Conservation (phyloP, 2,797 vertebrate species). For the Chrysolophus pictus region DNA sequence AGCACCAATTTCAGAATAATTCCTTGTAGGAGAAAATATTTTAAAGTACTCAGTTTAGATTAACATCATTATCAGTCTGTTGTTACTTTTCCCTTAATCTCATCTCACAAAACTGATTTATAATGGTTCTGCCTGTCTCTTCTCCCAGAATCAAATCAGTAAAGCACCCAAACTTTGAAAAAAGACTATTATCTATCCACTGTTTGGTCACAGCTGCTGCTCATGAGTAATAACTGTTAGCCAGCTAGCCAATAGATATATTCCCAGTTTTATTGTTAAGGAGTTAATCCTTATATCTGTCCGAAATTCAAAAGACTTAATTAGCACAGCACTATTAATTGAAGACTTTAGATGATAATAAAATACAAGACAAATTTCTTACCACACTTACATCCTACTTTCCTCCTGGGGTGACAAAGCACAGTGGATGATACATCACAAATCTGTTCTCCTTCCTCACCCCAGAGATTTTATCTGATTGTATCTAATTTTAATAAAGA, state of each 20-base stretch:
- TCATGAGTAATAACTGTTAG: slow-evolving; percentile 18
- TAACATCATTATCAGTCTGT: not conserved
- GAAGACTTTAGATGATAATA: not conserved
- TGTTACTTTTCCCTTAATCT: not conserved
- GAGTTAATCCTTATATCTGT: slow-evolving; percentile 23
- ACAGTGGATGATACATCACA: not conserved
- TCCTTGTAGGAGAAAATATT: slow-evolving; percentile 2
- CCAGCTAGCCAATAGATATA: slow-evolving; percentile 11
- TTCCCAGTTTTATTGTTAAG: not conserved
- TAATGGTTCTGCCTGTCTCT: not conserved
- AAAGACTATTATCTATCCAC: not conserved
- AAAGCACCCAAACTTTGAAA: not conserved
- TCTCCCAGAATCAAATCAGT: not conserved
- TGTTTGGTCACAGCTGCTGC: not conserved
- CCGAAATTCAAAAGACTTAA: not conserved
- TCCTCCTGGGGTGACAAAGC: not conserved
- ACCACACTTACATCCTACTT: not conserved
- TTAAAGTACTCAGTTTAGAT: not conserved
- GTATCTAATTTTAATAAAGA: not conserved
- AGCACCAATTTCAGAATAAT: not conserved
- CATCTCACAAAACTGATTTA: not conserved
- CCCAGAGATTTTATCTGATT: not conserved
- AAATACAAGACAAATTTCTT: slow-evolving; percentile 16
- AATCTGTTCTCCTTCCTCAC: not conserved
- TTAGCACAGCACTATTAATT: slow-evolving; percentile 11